phyloP scores from a whole-genome alignment of 2,797 vertebrate species.

The Pitangus sulphuratus region DNA sequence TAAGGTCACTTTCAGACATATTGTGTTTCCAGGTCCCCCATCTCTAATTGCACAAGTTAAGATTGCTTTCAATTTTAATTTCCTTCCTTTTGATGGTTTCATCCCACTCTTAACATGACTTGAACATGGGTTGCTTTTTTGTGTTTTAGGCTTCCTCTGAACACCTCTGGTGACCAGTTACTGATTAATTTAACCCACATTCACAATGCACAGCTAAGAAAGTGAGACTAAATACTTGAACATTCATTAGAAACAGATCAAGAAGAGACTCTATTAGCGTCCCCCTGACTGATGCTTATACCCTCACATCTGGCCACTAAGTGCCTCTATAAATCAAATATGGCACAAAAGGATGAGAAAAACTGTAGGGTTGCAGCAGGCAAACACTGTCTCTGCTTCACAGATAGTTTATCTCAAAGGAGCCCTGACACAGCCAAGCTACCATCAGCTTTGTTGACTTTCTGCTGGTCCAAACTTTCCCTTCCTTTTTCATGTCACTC shows the following conservation, averaged over 20 bases:
- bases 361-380: not conserved
- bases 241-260: conserved; percentile 29
- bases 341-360: conserved; percentile 19
- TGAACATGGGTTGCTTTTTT: not conserved
- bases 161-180: not conserved
- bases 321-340: conserved; percentile 49
- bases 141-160: not conserved
- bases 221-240: not conserved
- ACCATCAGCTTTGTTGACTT: not conserved
- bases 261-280: not conserved
- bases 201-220: not conserved
- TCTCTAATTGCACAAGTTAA: not conserved
- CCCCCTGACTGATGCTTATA: not conserved
- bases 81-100: conserved; percentile 45
- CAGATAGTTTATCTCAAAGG: not conserved
- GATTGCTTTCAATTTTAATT: conserved; percentile 45
- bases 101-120: not conserved
- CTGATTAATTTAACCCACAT: not conserved
- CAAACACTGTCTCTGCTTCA: not conserved
- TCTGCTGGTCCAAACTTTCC: not conserved
- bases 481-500: not conserved
- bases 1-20: not conserved
- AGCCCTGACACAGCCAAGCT: not conserved
- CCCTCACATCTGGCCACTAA: conserved; percentile 42
- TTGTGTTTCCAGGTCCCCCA: not conserved